Evolutionary conservation across 1,140 invertebrate species (phyloP), one percentile per base, ranked within the genome.

Genomic region (Spodoptera frugiperda): DNA sequence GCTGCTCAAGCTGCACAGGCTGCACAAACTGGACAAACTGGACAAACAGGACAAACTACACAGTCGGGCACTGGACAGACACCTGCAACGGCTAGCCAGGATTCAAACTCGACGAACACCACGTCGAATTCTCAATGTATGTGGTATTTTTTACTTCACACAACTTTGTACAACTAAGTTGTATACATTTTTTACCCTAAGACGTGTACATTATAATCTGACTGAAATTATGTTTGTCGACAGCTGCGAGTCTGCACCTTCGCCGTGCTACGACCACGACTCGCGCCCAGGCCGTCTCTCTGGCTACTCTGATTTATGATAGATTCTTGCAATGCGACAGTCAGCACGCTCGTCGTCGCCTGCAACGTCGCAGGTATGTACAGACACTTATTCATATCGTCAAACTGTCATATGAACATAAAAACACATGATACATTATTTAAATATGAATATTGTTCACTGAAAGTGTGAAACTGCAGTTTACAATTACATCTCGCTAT

Each of bases 301-400:
- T 84, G 8, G 57, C 78, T 54, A 78, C 82, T 25, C 15, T 84
- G 51, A 59, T 84, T 0, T 89, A 87, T 76, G 89, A 90, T 59
- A 67, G 82, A 67, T 90, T 82, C 71, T 57, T 90, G 53, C 71
- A 67, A 0, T 90, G 89, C 78, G 82, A 87, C 63, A 89, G 83
- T 71, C 19, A 12, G 1, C 82, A 85, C 25, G 83, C 84, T 5
- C 82, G 86, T 15, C 80, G 78, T 15, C 84, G 78, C 19, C 8
- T 86, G n/a, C 59, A 77, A 2, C 44, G 82, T 0, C 87, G 87
- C 74, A 81, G 88, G 88, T 89, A 76, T 3, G 3, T 33, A 33
- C 1, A 39, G 8, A 39, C 33, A 39, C 25, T 25, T 2, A 25
- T 25, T 1, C 3, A 25, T 25, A 25, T 25, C n/a, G n/a, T n/a